phyloP scores from a whole-genome alignment of 2,797 vertebrate species.

The Cuniculus paca region DNA sequence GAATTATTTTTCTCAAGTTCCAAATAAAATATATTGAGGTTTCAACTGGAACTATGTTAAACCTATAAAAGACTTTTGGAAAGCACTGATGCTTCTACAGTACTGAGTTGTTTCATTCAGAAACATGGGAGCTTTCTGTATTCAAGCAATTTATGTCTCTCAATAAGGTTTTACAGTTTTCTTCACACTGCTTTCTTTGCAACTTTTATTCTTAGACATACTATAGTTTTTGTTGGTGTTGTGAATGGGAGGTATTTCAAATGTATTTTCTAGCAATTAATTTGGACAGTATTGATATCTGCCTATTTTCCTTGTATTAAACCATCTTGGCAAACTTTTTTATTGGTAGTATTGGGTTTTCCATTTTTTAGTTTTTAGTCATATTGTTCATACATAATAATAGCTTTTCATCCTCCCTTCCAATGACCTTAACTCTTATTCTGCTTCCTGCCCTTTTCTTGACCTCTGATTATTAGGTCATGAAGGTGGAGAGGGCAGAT shows the following conservation, averaged over 20 bases:
- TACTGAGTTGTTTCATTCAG: slow-evolving; percentile 18
- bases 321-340: not conserved
- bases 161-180: slow-evolving; percentile 29
- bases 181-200: slow-evolving; percentile 27
- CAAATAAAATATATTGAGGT: slow-evolving; percentile 32
- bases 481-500: not conserved
- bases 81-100: not conserved
- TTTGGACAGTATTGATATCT: slow-evolving; percentile 27
- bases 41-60: not conserved
- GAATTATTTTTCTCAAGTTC: slow-evolving; percentile 49
- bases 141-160: slow-evolving; percentile 34
- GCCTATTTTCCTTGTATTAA: not conserved
- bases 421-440: slow-evolving; percentile 18
- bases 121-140: slow-evolving; percentile 31
- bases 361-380: slow-evolving; percentile 37
- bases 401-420: not conserved
- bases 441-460: slow-evolving; percentile 23
- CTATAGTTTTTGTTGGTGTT: slow-evolving; percentile 4
- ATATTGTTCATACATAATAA: not conserved
- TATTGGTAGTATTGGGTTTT: not conserved
- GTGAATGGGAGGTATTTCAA: slow-evolving; percentile 5
- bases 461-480: not conserved
- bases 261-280: not conserved
- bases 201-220: slow-evolving; percentile 32
- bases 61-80: slow-evolving; percentile 18